Base-by-base conservation (phyloP, 2,888 invertebrate genomes). In the Iphiclides podalirius region DNA sequence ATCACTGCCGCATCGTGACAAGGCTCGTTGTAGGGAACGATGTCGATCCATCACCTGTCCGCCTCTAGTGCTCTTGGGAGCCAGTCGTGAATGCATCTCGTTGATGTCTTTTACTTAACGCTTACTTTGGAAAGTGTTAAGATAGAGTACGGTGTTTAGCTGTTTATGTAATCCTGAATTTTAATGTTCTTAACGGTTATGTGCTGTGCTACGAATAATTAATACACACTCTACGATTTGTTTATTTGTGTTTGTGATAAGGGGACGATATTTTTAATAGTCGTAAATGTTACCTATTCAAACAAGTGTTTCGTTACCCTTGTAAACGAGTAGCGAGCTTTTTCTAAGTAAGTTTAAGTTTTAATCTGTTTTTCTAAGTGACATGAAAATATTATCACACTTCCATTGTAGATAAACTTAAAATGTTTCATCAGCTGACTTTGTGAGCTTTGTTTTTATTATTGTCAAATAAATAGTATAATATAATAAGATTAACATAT, bases 81-180 rank as follows among this genome's bases (percentile, higher is more conserved):
- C 48, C 20, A 46, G 35, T 38, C 41, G 58, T 57, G 55, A 60
- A 61, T 62, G 68, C 67, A 76, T 74, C 81, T 70, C 86, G 86
- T 86, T 86, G 83, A 86, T 79, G 84, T 86, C 81, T 85, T 87
- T 84, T 82, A 72, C 79, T 81, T 73, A 70, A 75, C 77, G 69
- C 72, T 75, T 79, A 40, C 44, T 50, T 80, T 82, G 76, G 80
- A 81, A 83, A 80, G 80, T 78, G 73, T 70, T 72, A 66, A 59
- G 63, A 70, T 70, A 70, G 71, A 71, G 71, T 71, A 62, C 70
- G 40, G 46, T 39, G 38, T 39, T 36, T 51, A 36, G 44, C 52
- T 52, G 43, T 51, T 50, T 52, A 46, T 46, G 39, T 48, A 43
- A 50, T 50, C 37, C 46, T 48, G 37, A 52, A 47, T 42, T 23